Evolutionary conservation across 2,113 vertebrate species (phyloP).

Genomic region (Malurus cyaneus): DNA sequence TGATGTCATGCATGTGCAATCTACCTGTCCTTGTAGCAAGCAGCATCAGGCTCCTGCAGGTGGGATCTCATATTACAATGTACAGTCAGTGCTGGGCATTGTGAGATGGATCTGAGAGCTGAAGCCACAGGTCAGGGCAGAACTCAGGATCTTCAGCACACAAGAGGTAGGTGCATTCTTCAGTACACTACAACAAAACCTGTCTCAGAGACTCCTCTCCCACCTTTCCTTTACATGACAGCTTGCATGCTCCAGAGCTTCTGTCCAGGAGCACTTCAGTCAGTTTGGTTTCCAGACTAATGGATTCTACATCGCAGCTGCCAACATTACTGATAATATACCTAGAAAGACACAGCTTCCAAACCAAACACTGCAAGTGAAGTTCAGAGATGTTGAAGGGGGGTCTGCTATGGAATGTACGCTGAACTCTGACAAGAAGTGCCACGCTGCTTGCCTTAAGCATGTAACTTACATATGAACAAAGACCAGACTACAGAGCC

Average conservation of each 20-base stretch:
- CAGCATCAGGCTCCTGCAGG: not conserved
- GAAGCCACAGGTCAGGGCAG: not conserved
- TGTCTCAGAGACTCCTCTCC: not conserved
- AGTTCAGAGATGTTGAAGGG: not conserved
- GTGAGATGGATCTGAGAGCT: not conserved
- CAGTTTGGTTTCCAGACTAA: not conserved
- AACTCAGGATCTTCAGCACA: not conserved
- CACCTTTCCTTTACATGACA: not conserved
- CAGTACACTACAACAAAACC: not conserved
- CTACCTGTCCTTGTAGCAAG: not conserved
- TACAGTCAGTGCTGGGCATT: not conserved
- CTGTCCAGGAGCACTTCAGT: not conserved
- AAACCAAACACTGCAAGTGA: not conserved
- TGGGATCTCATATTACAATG: not conserved
- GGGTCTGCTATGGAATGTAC: not conserved
- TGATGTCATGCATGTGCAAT: fast-evolving
- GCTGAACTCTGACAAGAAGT: not conserved
- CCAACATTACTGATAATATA: not conserved
- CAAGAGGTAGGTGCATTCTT: not conserved
- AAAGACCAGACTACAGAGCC: not conserved
- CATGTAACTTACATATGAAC: fast-evolving
- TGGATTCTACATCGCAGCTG: not conserved
- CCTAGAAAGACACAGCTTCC: not conserved
- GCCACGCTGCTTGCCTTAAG: not conserved
- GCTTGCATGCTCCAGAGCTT: not conserved